Evolutionary conservation across 2,888 invertebrate genomes (phyloP).

Genomic region (Petrolisthes cinctipes): DNA sequence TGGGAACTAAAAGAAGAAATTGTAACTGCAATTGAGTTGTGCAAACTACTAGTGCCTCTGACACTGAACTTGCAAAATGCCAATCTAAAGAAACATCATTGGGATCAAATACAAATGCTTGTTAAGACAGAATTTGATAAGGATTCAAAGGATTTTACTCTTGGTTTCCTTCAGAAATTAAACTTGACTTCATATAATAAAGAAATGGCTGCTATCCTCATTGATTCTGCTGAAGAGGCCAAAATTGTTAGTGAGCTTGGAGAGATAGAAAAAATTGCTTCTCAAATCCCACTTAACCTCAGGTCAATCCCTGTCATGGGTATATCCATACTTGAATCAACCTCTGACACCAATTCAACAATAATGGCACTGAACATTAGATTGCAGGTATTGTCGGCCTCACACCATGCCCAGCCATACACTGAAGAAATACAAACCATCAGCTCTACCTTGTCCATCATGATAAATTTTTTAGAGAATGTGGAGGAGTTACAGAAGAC

Average conservation of each 20-base stretch:
- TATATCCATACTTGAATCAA: conserved; percentile 43
- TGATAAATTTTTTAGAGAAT: conserved; percentile 42
- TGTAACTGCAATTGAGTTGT: conserved; percentile 43
- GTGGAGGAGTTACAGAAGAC: conserved; percentile 49
- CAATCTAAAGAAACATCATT: conserved; percentile 57
- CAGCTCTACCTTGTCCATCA: conserved; percentile 31
- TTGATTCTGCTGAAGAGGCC: conserved; percentile 53
- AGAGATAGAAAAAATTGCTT: conserved; percentile 43
- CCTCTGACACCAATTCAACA: conserved; percentile 36
- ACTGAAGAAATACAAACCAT: conserved; percentile 37
- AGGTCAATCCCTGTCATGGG: conserved; percentile 38
- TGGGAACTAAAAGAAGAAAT: conserved; percentile 60
- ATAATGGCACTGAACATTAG: conserved; percentile 47
- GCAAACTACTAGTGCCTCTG: conserved; percentile 52
- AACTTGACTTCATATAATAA: conserved; percentile 54
- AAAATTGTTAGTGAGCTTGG: conserved; percentile 46
- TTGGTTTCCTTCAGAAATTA: conserved; percentile 53
- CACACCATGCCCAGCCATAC: conserved; percentile 48
- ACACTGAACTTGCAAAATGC: conserved; percentile 59
- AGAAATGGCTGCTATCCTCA: conserved; percentile 53
- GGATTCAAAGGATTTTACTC: conserved; percentile 50
- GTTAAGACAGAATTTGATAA: conserved; percentile 51
- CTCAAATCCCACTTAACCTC: conserved; percentile 39
- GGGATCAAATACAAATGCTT: conserved; percentile 48
- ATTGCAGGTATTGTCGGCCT: conserved; percentile 45